Base-by-base conservation (phyloP, 2,797 vertebrate genomes). In the Enteromius mattozi region DNA sequence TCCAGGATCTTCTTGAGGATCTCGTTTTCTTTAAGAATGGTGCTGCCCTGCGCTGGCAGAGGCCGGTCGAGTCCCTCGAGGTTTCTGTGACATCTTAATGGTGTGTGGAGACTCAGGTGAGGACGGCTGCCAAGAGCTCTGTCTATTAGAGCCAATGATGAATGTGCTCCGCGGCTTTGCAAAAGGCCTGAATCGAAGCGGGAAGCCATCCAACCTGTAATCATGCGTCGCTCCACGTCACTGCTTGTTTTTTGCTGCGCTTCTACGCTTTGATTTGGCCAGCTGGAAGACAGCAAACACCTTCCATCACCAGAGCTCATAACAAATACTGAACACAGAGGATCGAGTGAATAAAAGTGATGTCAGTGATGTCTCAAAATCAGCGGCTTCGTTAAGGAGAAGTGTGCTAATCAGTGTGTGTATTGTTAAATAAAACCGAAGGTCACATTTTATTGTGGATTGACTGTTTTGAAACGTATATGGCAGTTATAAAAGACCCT, bases 41-140 rank as follows among this genome's bases (percentile, higher is more conserved):
- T 17, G 33, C 56, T 65, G 35, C 68, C 49, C 71, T 45, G 77
- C 2, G 74, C 71, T 49, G 71, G 49, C 65, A 76, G 68, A 33
- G 84, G 72, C 80, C 24, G 63, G 63, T 10, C 13, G 78, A 77
- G 68, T 69, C 65, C 56, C 61, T 81, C 33, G 80, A 74, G 80
- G 47, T 71, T 88, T 42, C 21, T 24, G 33, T 84, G 63, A 79
- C 79, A 80, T 82, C 69, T 84, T 75, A 81, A 81, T 63, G 54
- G 74, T 81, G 47, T 84, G 80, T 86, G 78, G 85, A 78, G 74
- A 86, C 75, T 78, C 81, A 88, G 66, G 74, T 88, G 59, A 84
- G 80, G 61, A 80, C 24, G 33, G 9, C 27, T 45, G 80, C 80
- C 80, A 82, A 74, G 70, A 74, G 54, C 47, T 42, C 66, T 35